These are phyloP conservation scores for Meandrusa payeni DNA, from an alignment of 2,888 invertebrate species.

Conservation along the genomic window DNA sequence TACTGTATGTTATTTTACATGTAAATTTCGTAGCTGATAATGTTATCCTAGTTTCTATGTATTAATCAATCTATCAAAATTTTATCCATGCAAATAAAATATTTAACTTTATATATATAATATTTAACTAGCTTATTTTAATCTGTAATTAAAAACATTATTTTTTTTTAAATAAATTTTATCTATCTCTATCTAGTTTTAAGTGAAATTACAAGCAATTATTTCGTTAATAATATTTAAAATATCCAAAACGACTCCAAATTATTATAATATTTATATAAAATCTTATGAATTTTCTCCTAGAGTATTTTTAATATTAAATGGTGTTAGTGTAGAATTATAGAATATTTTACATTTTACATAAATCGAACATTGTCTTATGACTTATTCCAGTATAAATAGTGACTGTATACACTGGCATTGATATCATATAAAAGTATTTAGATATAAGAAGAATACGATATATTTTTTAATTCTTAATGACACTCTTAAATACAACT, in stretches of 20 bases:
- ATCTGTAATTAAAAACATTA: too few relatives aligned
- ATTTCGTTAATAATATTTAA: constrained; percentile 3
- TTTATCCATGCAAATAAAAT: too few relatives aligned
- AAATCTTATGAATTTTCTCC: constrained; percentile 23
- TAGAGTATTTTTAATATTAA: constrained; percentile 11
- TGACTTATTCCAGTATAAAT: constrained; percentile 39
- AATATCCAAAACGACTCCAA: neutral
- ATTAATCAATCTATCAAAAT: too few relatives aligned
- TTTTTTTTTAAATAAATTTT: neutral
- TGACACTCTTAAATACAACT: neutral
- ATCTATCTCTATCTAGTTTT: constrained; percentile 3
- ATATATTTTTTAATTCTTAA: neutral
- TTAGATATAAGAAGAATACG: neutral
- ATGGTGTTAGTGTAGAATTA: neutral
- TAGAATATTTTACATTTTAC: neutral
- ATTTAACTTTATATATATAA: too few relatives aligned
- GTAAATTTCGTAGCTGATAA: too few relatives aligned
- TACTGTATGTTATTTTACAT: too few relatives aligned
- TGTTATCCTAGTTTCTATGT: too few relatives aligned
- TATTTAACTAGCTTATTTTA: too few relatives aligned
- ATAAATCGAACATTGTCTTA: constrained; percentile 2
- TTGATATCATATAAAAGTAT: too few relatives aligned
- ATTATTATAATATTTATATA: neutral
- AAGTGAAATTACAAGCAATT: constrained; percentile 11
- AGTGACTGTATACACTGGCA: too few relatives aligned